These are phyloP conservation scores for Muscicapa adusta DNA, from an alignment of 2,113 vertebrate genomes.

Conservation along the genomic window DNA sequence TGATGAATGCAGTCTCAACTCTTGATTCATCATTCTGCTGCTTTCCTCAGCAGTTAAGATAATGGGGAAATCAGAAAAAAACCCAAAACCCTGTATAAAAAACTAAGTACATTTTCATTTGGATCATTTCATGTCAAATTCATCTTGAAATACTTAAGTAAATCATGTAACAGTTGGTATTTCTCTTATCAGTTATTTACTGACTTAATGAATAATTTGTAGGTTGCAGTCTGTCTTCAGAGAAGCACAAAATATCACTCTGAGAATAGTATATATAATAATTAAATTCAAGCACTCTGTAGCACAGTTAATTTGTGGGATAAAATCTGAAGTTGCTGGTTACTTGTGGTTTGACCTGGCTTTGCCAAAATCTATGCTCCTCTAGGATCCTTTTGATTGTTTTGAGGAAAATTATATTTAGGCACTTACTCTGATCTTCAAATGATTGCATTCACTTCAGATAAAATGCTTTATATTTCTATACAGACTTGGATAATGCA, in stretches of 20 bases:
- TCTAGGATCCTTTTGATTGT: not conserved
- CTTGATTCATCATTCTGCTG: not conserved
- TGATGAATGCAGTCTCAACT: not conserved
- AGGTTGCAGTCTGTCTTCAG: not conserved
- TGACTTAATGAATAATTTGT: not conserved
- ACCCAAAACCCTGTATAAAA: not conserved
- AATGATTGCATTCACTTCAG: not conserved
- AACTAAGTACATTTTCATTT: not conserved
- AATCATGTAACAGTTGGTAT: not conserved
- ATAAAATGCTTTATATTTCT: not conserved
- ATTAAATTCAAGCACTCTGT: not conserved
- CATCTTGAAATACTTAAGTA: not conserved
- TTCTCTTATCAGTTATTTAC: not conserved
- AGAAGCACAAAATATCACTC: not conserved
- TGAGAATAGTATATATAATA: not conserved
- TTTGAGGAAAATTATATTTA: not conserved
- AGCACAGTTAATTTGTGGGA: not conserved
- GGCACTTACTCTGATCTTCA: not conserved
- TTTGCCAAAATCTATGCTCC: not conserved
- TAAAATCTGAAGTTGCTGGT: not conserved
- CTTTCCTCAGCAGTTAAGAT: not conserved
- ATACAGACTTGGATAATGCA: conserved; percentile 88
- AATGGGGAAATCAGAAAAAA: not conserved
- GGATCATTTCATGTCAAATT: not conserved
- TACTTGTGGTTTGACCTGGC: not conserved